These are phyloP conservation scores for Echinometra lucunter DNA, from an alignment of 53 echinoderm and acorn worm genomes.

Conservation along the genomic window DNA sequence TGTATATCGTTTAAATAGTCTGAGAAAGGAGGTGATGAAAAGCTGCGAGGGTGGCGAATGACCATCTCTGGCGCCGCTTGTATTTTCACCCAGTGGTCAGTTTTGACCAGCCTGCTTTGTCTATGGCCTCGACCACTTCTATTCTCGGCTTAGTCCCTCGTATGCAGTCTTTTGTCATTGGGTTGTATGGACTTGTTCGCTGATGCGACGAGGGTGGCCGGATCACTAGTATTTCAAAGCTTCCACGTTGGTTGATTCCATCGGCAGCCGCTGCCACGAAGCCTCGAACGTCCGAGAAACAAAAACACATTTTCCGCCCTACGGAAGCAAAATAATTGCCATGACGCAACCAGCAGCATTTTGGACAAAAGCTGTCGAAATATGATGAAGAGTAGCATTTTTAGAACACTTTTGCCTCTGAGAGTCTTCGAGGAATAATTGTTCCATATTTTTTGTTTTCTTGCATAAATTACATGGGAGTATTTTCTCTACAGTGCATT, in stretches of 20 bases:
- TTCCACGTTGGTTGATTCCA: slow-evolving; percentile 9
- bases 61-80: slow-evolving; percentile 37
- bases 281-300: neutral
- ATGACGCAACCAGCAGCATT: slow-evolving; percentile 1
- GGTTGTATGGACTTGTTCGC: neutral
- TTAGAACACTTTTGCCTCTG: neutral
- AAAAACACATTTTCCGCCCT: slow-evolving; percentile 18
- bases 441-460: neutral
- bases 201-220: slow-evolving; percentile 58
- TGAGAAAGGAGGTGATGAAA: slow-evolving; percentile 6
- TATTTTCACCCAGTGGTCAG: neutral
- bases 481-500: neutral
- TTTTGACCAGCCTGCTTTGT: neutral
- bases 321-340: neutral
- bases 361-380: slow-evolving; percentile 22
- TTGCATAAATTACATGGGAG: neutral
- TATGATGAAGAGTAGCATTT: neutral
- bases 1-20: slow-evolving; percentile 34
- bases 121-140: slow-evolving; percentile 58
- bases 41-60: slow-evolving; percentile 35
- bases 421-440: neutral
- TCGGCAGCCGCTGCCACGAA: neutral
- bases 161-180: slow-evolving; percentile 47
- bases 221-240: neutral
- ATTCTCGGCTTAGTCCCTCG: slow-evolving; percentile 60